Evolutionary conservation across 2,797 vertebrate genomes (phyloP).

Genomic region (Pantherophis alleghaniensis): DNA sequence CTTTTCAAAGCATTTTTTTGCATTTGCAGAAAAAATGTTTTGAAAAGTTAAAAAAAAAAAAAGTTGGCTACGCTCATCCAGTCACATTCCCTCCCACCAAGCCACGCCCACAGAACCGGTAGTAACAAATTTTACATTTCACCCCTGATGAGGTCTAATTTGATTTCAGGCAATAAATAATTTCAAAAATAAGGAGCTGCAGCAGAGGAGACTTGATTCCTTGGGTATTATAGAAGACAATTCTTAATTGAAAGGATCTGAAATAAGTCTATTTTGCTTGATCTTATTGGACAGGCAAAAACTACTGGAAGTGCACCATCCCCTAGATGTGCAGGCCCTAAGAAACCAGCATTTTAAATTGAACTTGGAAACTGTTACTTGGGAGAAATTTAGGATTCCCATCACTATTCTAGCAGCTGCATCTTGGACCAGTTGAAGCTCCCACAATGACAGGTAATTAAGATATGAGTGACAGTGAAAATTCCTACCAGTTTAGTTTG

Average conservation of each 20-base stretch:
- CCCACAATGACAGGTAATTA: neutral
- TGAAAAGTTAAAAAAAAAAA: too few species aligned
- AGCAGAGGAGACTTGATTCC: neutral
- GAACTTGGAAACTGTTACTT: neutral
- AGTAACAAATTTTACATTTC: too few species aligned
- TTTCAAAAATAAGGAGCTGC: neutral
- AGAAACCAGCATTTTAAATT: neutral
- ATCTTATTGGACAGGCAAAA: neutral
- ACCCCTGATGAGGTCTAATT: neutral
- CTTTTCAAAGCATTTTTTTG: too few species aligned
- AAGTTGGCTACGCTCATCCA: too few species aligned
- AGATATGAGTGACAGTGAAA: neutral
- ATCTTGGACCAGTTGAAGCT: neutral
- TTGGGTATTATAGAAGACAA: neutral
- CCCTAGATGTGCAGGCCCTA: neutral
- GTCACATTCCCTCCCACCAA: too few species aligned
- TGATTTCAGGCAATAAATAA: neutral
- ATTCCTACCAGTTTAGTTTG: neutral
- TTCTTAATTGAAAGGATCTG: neutral
- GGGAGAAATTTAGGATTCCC: neutral
- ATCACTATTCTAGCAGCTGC: neutral
- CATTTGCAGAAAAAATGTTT: too few species aligned
- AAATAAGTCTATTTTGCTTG: neutral
- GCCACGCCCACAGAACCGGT: too few species aligned
- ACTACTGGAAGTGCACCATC: neutral